A percentile compares a stretch with the other conserved stretches of the same genome.
phyloP scores from a whole-genome alignment of 2,113 vertebrate species.

The Perca flavescens region DNA sequence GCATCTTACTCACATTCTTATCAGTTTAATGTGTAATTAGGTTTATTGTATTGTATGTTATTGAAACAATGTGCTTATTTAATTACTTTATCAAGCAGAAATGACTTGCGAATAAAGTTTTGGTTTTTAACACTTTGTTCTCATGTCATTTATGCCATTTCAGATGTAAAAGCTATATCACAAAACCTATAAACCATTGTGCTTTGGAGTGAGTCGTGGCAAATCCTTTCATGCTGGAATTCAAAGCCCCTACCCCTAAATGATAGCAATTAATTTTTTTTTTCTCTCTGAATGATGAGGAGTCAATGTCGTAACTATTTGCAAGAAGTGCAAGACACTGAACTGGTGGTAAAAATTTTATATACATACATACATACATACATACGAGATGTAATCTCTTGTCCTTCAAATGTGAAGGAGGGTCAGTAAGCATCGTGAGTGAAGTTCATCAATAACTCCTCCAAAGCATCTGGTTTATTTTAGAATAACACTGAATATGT shows the following conservation, averaged over 20 bases:
- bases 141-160: slow-evolving; percentile 58
- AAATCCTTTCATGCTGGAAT: slow-evolving; percentile 34
- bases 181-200: slow-evolving; percentile 9
- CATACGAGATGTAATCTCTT: slow-evolving; percentile 4
- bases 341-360: too few relatives aligned
- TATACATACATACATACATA: too few relatives aligned
- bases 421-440: slow-evolving; percentile 18
- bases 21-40: slow-evolving; percentile 55
- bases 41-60: slow-evolving; percentile 55
- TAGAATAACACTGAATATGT: slow-evolving; percentile 6
- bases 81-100: slow-evolving; percentile 72
- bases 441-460: slow-evolving; percentile 14
- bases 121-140: slow-evolving; percentile 44
- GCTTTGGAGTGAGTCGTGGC: slow-evolving; percentile 27
- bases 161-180: slow-evolving; percentile 37
- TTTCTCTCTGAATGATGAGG: slow-evolving; percentile 32
- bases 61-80: slow-evolving; percentile 73
- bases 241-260: slow-evolving; percentile 34
- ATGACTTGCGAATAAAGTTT: slow-evolving; percentile 67
- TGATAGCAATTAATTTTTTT: slow-evolving; percentile 24
- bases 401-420: slow-evolving; percentile 28
- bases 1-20: slow-evolving; percentile 25
- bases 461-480: slow-evolving; percentile 4
- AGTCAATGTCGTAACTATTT: slow-evolving; percentile 13
- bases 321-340: too few relatives aligned